Evolutionary conservation across 2,888 invertebrate species (phyloP), one percentile per base, ranked within the genome.

Genomic region (Andrena flavipes): DNA sequence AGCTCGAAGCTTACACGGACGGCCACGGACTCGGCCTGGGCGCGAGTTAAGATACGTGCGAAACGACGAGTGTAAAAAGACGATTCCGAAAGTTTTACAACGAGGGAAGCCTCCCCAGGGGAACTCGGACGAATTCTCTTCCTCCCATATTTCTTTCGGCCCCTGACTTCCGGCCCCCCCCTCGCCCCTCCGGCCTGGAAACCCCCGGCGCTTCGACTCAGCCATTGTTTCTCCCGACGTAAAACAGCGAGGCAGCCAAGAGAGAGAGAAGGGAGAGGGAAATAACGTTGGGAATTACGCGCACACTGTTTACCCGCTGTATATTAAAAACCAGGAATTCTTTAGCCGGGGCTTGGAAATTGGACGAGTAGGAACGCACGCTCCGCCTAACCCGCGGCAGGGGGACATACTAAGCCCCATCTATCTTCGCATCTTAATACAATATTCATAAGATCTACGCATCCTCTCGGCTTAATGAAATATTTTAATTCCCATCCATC

Each of bases 91-190:
- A 76, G 76, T 71, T 71, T 76, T 33, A 59, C 26, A 26, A 60
- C 20, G 10, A 3, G 30, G 7, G 20, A 16, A 56, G 20, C 48
- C 33, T 49, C 63, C 7, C 20, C 42, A 20, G 29, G n/a, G 60
- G 42, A 65, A 64, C 71, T 65, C n/a, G 16, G 35, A 54, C 56
- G 64, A 65, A 73, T 73, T 67, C 73, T 51, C 59, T n/a, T 56
- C 13, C 33, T 23, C 23, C 77, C 67, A 67, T 77, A 73, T 77
- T 74, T 77, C 77, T 77, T 64, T n/a, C 49, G 26, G 13, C 33
- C 35, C 16, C 69, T 5, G 60, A n/a, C 30, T 23, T 10, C 26
- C 56, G 56, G 23, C 49, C 13, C 29, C 13, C 29, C 65, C 49
- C 60, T 74, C 26, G 13, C 20, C 35, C 6, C 16, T 13, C 48